Conservation (phyloP, 2,888 invertebrate genomes). For the Nymphalis c-album region DNA sequence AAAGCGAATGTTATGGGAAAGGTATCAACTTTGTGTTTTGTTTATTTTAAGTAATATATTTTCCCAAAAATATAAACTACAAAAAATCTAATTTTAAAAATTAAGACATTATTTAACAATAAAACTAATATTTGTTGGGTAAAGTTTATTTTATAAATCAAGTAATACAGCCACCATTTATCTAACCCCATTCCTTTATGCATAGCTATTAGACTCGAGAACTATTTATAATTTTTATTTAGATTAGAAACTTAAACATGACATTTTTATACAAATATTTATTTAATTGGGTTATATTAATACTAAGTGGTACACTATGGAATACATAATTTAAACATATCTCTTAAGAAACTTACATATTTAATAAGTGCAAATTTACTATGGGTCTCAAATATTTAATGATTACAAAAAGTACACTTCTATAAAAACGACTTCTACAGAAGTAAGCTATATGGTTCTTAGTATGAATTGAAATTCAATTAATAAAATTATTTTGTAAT, state of each 20-base stretch:
- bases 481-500: constrained; percentile 3
- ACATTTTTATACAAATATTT: neutral
- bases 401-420: neutral
- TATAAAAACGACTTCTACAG: neutral
- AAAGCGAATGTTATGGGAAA: no score
- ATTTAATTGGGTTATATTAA: neutral
- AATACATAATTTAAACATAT: no score
- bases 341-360: no score
- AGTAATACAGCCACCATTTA: neutral
- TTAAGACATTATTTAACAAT: no score
- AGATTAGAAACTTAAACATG: neutral
- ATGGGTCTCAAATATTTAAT: neutral
- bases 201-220: neutral
- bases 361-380: no score
- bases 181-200: neutral
- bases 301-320: no score
- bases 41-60: no score
- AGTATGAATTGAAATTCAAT: neutral
- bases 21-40: no score
- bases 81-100: no score
- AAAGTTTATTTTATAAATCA: neutral
- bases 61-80: no score
- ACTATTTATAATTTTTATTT: neutral
- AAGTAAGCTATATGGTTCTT: constrained; percentile 1
- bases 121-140: no score